Evolutionary conservation across 2,113 vertebrate species (phyloP).

Genomic region (Alces alces): DNA sequence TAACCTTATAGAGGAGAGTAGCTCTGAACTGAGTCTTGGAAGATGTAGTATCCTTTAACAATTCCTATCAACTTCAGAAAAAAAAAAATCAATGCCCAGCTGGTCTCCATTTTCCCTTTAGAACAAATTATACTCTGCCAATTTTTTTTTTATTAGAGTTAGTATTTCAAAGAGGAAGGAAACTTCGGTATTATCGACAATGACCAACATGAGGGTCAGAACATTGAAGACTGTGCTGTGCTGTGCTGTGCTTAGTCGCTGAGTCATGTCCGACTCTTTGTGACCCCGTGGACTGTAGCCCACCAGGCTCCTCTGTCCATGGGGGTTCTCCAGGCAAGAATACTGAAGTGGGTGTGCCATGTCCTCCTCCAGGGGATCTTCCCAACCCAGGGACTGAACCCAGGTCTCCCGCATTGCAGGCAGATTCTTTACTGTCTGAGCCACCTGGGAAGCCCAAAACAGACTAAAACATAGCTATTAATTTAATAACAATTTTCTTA

Average conservation of each 20-base stretch:
- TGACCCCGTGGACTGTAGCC: background rate
- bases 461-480: background rate
- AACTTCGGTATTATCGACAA: background rate
- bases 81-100: background rate
- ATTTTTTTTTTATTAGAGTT: background rate
- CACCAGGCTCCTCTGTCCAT: background rate
- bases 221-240: background rate
- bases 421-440: background rate
- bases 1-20: background rate
- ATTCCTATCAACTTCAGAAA: background rate
- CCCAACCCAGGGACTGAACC: background rate
- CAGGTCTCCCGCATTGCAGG: background rate
- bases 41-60: background rate
- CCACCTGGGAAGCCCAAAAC: background rate
- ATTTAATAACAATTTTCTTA: background rate
- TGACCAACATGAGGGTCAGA: background rate
- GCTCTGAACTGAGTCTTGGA: background rate
- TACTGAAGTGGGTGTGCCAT: background rate
- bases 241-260: background rate
- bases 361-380: background rate
- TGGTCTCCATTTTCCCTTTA: background rate
- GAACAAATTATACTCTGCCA: background rate
- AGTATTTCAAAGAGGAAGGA: background rate
- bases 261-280: background rate
- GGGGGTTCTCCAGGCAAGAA: background rate